Conservation (phyloP, 30 jellyfish, hydroid and myxozoan species). For the Rhopilema esculentum region DNA sequence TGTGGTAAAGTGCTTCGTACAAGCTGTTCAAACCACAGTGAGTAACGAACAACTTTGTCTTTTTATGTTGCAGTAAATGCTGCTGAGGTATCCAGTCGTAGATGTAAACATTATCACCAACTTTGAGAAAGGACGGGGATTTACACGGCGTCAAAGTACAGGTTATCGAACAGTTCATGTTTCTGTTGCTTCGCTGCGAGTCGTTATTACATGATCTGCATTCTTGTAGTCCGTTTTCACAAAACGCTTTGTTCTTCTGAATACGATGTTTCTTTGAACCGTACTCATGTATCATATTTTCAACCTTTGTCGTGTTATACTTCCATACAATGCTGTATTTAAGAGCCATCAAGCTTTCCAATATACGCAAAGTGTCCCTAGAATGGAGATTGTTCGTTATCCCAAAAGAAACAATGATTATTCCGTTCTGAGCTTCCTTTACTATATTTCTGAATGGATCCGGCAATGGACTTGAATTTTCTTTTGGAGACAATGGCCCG, state of each 20-base stretch:
- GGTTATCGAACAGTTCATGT: neutral
- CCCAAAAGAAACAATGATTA: slow-evolving; percentile 75
- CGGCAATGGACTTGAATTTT: slow-evolving; percentile 19
- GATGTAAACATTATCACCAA: slow-evolving; percentile 50
- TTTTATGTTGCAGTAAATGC: slow-evolving; percentile 46
- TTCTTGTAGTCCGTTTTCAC: neutral
- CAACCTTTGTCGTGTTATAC: slow-evolving; percentile 32
- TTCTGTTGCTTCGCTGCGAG: neutral
- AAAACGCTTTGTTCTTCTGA: neutral
- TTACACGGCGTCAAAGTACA: slow-evolving; percentile 12
- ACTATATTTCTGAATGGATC: slow-evolving; percentile 26
- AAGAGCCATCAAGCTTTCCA: slow-evolving; percentile 9
- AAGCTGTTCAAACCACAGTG: slow-evolving; percentile 82
- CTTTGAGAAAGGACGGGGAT: slow-evolving; percentile 13
- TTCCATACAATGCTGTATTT: slow-evolving; percentile 64
- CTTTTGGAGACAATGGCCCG: slow-evolving; percentile 63
- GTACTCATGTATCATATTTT: neutral
- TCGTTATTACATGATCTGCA: neutral
- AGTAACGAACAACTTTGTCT: slow-evolving; percentile 48
- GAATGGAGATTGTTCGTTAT: slow-evolving; percentile 29
- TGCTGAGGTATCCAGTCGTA: slow-evolving; percentile 84
- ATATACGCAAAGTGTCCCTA: slow-evolving; percentile 3
- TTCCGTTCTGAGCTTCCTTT: neutral
- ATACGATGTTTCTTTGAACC: neutral
- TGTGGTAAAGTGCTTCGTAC: slow-evolving; percentile 78